Percentiles rank a stretch among this genome's conserved stretches.
phyloP scores from a whole-genome alignment of 2,888 invertebrate species.

The Neelides folsomi region DNA sequence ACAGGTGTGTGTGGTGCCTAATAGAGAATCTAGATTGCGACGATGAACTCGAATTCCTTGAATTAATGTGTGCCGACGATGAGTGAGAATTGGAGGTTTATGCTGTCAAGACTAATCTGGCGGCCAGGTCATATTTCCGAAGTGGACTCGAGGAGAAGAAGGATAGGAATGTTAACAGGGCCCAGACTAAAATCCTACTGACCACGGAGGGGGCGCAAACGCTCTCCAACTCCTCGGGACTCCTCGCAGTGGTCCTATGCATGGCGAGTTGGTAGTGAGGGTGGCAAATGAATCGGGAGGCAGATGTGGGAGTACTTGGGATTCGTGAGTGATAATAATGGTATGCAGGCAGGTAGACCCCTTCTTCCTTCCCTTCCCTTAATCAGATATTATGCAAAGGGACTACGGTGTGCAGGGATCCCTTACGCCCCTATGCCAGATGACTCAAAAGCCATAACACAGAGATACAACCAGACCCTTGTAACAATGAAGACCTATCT shows the following conservation, averaged over 20 bases:
- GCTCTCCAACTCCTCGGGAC: slow-evolving; percentile 8
- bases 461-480: too few species aligned
- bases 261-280: slow-evolving; percentile 3
- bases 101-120: slow-evolving; percentile 5
- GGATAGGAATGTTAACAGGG: slow-evolving; percentile 13
- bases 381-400: slow-evolving; percentile 15
- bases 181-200: slow-evolving; percentile 24
- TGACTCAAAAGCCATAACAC: slow-evolving; percentile 7
- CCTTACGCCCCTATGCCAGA: slow-evolving; percentile 13
- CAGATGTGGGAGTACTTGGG: slow-evolving; percentile 20
- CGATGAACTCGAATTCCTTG: background rate
- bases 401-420: background rate
- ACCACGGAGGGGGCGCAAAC: slow-evolving; percentile 22
- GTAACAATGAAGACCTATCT: too few species aligned
- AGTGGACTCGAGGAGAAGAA: slow-evolving; percentile 8
- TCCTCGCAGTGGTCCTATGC: background rate
- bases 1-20: too few species aligned
- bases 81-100: background rate
- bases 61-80: too few species aligned
- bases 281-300: slow-evolving; percentile 22
- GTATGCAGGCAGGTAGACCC: slow-evolving; percentile 8
- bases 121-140: slow-evolving; percentile 9
- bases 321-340: slow-evolving; percentile 10
- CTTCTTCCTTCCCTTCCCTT: background rate
- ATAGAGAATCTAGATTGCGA: background rate